phyloP scores from a whole-genome alignment of 2,113 vertebrate genomes.

The Leuciscus idus region DNA sequence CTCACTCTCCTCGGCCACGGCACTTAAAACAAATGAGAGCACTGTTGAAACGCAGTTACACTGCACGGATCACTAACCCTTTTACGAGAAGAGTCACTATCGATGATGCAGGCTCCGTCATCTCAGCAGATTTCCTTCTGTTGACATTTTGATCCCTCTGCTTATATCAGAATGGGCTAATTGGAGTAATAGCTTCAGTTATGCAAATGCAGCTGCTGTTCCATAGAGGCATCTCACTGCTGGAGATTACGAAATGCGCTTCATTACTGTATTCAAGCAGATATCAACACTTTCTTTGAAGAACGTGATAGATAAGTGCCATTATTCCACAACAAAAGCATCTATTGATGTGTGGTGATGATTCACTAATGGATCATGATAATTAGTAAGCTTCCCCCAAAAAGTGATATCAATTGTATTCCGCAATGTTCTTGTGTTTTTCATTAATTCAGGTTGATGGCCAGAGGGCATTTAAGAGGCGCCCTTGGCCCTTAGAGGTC shows the following conservation, averaged over 20 bases:
- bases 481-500: conserved; percentile 43
- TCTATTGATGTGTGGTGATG: conserved; percentile 27
- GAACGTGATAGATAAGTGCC: conserved; percentile 15
- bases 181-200: conserved; percentile 44
- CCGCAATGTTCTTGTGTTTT: not conserved
- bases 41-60: conserved; percentile 26
- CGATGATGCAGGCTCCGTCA: conserved; percentile 32
- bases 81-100: conserved; percentile 25
- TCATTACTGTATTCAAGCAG: not conserved
- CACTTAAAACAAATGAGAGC: conserved; percentile 34
- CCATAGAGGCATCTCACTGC: not conserved
- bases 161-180: conserved; percentile 46
- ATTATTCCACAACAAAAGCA: conserved; percentile 33
- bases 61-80: conserved; percentile 24
- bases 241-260: not conserved
- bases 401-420: conserved; percentile 9
- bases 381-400: conserved; percentile 14
- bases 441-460: conserved; percentile 35
- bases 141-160: conserved; percentile 44
- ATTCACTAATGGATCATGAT: conserved; percentile 26
- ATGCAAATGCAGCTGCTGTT: conserved; percentile 41
- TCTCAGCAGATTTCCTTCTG: conserved; percentile 44
- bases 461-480: conserved; percentile 55
- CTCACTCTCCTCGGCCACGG: not conserved
- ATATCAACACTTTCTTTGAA: conserved; percentile 25